Base-by-base conservation (phyloP, 2,888 invertebrate species). In the Tipula confusa region DNA sequence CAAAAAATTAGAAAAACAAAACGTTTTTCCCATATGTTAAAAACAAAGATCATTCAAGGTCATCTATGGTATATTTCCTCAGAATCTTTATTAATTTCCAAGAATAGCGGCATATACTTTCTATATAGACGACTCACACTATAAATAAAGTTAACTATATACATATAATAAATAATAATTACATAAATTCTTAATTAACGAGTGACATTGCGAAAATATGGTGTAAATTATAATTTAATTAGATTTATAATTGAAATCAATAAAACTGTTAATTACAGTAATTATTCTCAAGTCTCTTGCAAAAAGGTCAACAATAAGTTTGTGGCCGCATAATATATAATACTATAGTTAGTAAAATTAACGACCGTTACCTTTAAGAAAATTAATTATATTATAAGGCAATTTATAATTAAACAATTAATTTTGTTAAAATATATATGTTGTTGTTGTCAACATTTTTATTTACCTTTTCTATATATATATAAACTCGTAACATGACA, bases 401-500 rank as follows among this genome's bases (percentile, higher is more conserved):
- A 13, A 64, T 64, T 64, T 64, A 64, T 64, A 64, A 64, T 64
- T 64, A 64, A 64, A 64, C 24, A 24, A 64, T 64, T 64, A 64
- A 64, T 64, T 64, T 64, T 24, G 64, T 24, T 64, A 7, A 64
- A 64, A 64, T 24, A 64, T 6, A 36, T 4, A 43, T 43, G 24
- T 64, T 64, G 64, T 64, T 64, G 64, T 64, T 24, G 24, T 64
- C 18, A 64, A 64, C 24, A 24, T 24, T 24, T 64, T 24, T 11
- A 24, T 64, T 64, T 64, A 64, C 64, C 64, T 18, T 64, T 11
- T 64, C 11, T 64, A 24, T 24, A 24, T 64, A 24, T 24, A 64
- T 24, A 64, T n/a, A n/a, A n/a, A n/a, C n/a, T n/a, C n/a, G n/a
- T n/a, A 64, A 64, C 64, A 64, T 64, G 64, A 64, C 64, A 64